Evolutionary conservation across 1,140 invertebrate genomes (phyloP), one percentile per base, ranked within the genome.

Genomic region (Drosophila tristis): DNA sequence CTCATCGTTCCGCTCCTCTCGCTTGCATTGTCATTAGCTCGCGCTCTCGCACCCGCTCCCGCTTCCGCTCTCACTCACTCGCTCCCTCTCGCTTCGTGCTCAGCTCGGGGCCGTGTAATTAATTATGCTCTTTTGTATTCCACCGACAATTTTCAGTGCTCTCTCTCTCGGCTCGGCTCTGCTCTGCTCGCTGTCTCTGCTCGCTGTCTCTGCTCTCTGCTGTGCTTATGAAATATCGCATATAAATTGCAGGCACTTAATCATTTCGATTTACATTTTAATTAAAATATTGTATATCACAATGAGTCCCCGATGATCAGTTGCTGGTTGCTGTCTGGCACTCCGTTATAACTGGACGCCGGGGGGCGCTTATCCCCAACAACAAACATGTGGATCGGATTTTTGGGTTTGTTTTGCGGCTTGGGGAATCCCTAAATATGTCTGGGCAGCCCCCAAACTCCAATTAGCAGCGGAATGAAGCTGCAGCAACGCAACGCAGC

Each of bases 261-360:
- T 89, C 84, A 89, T 89, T 89, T 61, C 76, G 80, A 80, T 84
- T 89, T 89, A 89, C 84, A 89, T 89, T 89, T 89, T 89, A 89
- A 89, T 89, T 89, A 89, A 89, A 89, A 89, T 87, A 89, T 87
- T 89, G 79, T 87, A 77, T 79, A 84, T 85, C 78, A 80, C 74
- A 84, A 80, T 62, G 62, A 63, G 79, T 67, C 71, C 71, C 70
- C 72, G 62, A 53, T 70, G 73, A 65, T 68, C 43, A 43, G 60
- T 26, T 42, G 45, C 29, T 44, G 60, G 53, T 43, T 48, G 45
- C 47, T 31, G 15, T 5, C 47, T 57, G 42, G 54, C 50, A 29
- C 20, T 42, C 62, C 48, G 68, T 63, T 23, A 57, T 29, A 56
- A 56, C 39, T n/a, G 59, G 43, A 8, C 66, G 39, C 67, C 42